Evolutionary conservation across 2,888 invertebrate genomes (phyloP).

Genomic region (Galeopsomyia nigrocyanea): DNA sequence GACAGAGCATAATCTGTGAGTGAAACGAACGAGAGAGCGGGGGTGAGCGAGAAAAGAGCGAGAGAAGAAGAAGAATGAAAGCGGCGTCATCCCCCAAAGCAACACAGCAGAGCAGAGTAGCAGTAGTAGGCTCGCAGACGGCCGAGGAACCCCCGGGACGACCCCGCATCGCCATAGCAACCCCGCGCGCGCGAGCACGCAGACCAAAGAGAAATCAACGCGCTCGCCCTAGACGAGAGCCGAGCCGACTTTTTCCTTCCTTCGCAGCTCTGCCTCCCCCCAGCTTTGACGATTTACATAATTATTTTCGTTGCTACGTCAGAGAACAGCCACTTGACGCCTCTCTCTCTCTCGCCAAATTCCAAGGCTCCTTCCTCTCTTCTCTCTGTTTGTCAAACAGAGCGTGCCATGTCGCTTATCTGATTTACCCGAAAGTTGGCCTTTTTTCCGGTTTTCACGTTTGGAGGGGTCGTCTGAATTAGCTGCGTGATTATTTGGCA

Average conservation of each 20-base stretch:
- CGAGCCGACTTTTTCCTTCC: not conserved
- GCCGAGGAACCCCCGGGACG: constrained; percentile 56
- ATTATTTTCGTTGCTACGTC: constrained; percentile 33
- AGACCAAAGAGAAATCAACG: constrained; percentile 44
- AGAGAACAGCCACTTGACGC: too few species aligned
- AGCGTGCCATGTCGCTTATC: too few species aligned
- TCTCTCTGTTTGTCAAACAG: not conserved
- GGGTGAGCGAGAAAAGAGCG: constrained; percentile 25
- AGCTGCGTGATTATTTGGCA: constrained; percentile 12
- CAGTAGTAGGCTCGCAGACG: constrained; percentile 54
- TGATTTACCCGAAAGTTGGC: not conserved
- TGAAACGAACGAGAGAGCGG: constrained; percentile 35
- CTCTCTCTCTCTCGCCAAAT: too few species aligned
- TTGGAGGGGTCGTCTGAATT: not conserved
- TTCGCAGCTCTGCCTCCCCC: not conserved
- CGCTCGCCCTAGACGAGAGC: constrained; percentile 49
- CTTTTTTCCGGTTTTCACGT: not conserved
- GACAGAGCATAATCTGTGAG: constrained; percentile 30
- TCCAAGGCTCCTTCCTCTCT: not conserved
- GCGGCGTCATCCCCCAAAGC: constrained; percentile 59
- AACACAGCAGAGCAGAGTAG: constrained; percentile 49
- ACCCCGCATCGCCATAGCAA: constrained; percentile 64
- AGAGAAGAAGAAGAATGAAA: constrained; percentile 25
- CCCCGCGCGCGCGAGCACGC: constrained; percentile 54
- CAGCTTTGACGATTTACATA: constrained; percentile 35